Evolutionary conservation across 2,113 vertebrate genomes (phyloP), one percentile per base, ranked within the genome.

Genomic region (Macrotus californicus): DNA sequence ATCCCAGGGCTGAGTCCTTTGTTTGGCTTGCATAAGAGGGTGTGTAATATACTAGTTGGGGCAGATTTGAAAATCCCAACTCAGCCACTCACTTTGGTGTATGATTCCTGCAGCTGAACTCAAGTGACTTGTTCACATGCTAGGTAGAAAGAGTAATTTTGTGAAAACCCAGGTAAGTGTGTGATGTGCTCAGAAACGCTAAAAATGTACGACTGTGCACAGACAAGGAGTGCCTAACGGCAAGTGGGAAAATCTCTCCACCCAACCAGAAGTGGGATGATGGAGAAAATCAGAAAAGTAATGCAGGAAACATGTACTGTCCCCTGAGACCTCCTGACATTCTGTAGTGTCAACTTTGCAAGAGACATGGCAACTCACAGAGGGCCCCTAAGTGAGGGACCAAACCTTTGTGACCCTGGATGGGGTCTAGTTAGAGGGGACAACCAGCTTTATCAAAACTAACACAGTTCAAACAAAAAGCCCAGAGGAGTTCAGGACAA

Each of bases 241-340:
- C 18, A 43, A 50, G 21, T 22, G 34, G 26, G 6, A 46, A 64
- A 54, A 34, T 22, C 72, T 86, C 34, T 15, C 19, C 66, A 67
- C 6, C 6, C 6, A 4, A 54, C 11, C 18, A 11, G 7, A 87
- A 69, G 9, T 18, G 34, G 43, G 54, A 26, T 4, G 16, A 7
- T 43, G 34, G 36, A 76, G 56, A 61, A 56, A 13, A 14, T 0
- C 70, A 52, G 52, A 31, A 52, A 64, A 82, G 67, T 2, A 22
- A 36, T 0, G 5, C 19, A 7, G 5, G 41, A 26, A 18, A 29
- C 2, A 13, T 0, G n/a, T 18, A 13, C 14, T 0, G 24, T 11
- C 21, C 48, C 46, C 2, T 0, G 46, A 81, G 31, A 7, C 79
- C 16, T n/a, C 79, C 69, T 9, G 36, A 41, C 15, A 50, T 14